Evolutionary conservation across 2,888 invertebrate species (phyloP).

Genomic region (Rhamnusium bicolor): DNA sequence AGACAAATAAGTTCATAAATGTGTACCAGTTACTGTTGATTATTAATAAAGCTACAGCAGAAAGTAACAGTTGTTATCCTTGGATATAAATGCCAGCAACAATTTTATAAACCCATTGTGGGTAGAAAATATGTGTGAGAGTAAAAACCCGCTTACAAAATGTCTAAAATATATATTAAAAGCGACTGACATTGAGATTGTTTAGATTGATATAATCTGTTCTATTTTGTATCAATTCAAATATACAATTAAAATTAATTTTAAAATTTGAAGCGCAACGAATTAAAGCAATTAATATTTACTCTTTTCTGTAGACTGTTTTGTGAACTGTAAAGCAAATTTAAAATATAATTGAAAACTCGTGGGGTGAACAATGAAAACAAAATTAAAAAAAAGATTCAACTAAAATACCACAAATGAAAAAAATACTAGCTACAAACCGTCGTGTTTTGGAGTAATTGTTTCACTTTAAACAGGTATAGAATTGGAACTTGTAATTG

Average conservation of each 20-base stretch:
- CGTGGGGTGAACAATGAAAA: no score
- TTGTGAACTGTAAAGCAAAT: no score
- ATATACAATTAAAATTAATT: neutral
- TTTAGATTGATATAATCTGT: neutral
- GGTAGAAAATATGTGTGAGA: constrained; percentile 17
- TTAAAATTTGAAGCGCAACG: no score
- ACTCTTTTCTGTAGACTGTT: no score
- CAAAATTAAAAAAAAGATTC: no score
- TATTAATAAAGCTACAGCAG: constrained; percentile 37
- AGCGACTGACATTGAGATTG: neutral
- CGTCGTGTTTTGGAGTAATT: no score
- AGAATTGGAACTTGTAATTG: no score
- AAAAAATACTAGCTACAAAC: no score
- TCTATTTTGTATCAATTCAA: neutral
- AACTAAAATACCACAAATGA: no score
- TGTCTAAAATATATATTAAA: neutral
- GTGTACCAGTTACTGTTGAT: neutral
- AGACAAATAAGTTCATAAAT: neutral
- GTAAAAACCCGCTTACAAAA: constrained; percentile 6
- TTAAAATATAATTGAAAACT: no score
- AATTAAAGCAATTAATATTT: no score
- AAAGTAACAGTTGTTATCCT: constrained; percentile 61
- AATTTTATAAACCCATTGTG: constrained; percentile 49
- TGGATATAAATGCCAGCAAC: constrained; percentile 55
- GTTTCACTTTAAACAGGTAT: no score